Conservation (phyloP, 2,113 vertebrate species). For the Phyllopteryx taeniolatus region DNA sequence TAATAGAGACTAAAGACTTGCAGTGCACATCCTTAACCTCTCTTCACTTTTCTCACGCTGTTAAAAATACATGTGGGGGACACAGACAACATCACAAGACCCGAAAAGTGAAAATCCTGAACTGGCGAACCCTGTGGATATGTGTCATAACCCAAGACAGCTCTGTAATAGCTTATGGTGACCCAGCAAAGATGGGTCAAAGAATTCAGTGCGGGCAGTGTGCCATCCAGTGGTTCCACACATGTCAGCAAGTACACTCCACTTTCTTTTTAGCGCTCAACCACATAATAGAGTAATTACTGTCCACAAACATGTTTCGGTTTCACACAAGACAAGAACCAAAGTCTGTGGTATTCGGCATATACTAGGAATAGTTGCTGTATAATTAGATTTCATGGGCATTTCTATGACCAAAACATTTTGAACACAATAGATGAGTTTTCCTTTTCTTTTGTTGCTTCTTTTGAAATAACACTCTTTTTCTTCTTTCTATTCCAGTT, state of each 20-base stretch:
- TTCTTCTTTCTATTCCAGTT: no score
- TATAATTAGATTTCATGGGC: background rate
- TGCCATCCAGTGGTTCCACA: conserved; percentile 50
- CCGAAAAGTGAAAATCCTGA: background rate
- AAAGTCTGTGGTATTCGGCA: background rate
- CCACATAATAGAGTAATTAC: conserved; percentile 3
- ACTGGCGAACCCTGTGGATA: background rate
- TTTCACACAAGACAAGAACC: conserved; percentile 1
- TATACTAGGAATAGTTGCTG: background rate
- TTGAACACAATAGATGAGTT: background rate
- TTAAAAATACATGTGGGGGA: background rate
- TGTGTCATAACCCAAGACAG: background rate
- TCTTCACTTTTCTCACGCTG: background rate
- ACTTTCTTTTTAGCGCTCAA: background rate
- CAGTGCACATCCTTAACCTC: no score
- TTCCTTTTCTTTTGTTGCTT: background rate
- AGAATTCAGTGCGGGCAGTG: conserved; percentile 13
- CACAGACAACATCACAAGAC: background rate
- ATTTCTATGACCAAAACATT: background rate
- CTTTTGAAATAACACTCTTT: background rate
- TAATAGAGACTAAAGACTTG: no score
- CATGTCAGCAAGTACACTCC: background rate
- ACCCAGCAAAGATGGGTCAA: background rate
- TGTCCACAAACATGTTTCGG: background rate
- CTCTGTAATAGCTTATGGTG: background rate